A percentile compares a stretch with the other conserved stretches of the same genome.
Conservation (phyloP, 2,888 invertebrate genomes). For the Euplexia lucipara region DNA sequence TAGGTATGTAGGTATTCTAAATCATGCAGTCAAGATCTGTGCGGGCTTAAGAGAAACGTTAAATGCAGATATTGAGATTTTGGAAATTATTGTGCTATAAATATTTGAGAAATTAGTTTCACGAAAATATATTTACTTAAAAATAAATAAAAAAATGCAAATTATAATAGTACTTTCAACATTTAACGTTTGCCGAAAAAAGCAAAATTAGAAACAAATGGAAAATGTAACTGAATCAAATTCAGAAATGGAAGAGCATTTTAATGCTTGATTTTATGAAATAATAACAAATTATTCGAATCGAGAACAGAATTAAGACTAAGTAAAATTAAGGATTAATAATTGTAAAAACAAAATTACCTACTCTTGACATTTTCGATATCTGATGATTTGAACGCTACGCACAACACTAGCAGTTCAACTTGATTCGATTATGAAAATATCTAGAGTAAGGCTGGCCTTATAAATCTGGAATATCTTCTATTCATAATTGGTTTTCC, state of each 20-base stretch:
- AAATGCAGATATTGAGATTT: slow-evolving; percentile 55
- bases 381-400: slow-evolving; percentile 4
- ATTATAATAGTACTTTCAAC: slow-evolving; percentile 19
- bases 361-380: slow-evolving; percentile 6
- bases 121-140: background rate
- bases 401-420: slow-evolving; percentile 22
- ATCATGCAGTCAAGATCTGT: slow-evolving; percentile 52
- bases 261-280: slow-evolving; percentile 45
- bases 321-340: background rate
- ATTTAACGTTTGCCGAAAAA: slow-evolving; percentile 58
- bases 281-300: slow-evolving; percentile 25
- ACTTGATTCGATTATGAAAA: slow-evolving; percentile 9
- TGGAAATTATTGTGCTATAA: slow-evolving; percentile 2
- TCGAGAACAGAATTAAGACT: background rate
- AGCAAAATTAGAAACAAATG: slow-evolving; percentile 53
- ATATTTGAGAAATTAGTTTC: background rate
- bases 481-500: slow-evolving; percentile 5
- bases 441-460: background rate
- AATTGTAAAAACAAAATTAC: too few relatives aligned
- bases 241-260: slow-evolving; percentile 44
- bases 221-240: slow-evolving; percentile 47
- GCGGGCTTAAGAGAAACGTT: slow-evolving; percentile 51
- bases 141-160: slow-evolving; percentile 4
- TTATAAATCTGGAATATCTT: background rate
- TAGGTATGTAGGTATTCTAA: background rate